phyloP scores from a whole-genome alignment of 2,888 invertebrate species.

The Pandemis cinnamomeana region DNA sequence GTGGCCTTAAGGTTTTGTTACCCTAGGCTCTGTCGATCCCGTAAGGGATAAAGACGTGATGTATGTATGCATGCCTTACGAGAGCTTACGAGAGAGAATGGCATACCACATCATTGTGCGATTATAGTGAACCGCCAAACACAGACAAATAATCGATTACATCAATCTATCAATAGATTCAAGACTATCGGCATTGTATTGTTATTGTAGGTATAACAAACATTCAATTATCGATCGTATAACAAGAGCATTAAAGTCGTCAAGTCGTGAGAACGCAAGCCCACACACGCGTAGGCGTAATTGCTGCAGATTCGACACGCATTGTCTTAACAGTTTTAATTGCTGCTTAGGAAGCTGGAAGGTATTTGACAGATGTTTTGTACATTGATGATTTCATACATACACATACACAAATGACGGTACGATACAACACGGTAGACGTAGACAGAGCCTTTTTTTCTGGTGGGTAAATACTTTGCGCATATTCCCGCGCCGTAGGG shows the following conservation, averaged over 20 bases:
- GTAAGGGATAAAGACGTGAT: too few species aligned
- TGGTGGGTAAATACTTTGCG: too few species aligned
- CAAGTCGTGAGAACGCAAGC: neutral
- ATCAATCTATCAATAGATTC: neutral
- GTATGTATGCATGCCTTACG: too few species aligned
- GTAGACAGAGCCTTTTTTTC: too few species aligned
- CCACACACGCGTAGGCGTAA: neutral
- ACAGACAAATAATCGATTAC: neutral
- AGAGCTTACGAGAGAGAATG: too few species aligned
- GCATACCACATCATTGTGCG: too few species aligned
- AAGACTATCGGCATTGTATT: neutral
- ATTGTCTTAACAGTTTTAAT: slow-evolving; percentile 11
- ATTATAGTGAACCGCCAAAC: neutral
- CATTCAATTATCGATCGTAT: neutral
- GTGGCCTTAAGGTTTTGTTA: too few species aligned
- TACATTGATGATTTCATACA: too few species aligned
- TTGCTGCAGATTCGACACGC: neutral
- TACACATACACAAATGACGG: too few species aligned
- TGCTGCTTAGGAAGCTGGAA: neutral
- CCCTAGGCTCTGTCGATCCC: too few species aligned
- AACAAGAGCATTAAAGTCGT: neutral
- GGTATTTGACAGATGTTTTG: neutral
- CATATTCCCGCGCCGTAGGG: too few species aligned
- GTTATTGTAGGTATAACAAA: neutral
- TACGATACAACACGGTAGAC: too few species aligned